Conservation (phyloP, 2,888 invertebrate genomes). For the Agrypnus murinus region DNA sequence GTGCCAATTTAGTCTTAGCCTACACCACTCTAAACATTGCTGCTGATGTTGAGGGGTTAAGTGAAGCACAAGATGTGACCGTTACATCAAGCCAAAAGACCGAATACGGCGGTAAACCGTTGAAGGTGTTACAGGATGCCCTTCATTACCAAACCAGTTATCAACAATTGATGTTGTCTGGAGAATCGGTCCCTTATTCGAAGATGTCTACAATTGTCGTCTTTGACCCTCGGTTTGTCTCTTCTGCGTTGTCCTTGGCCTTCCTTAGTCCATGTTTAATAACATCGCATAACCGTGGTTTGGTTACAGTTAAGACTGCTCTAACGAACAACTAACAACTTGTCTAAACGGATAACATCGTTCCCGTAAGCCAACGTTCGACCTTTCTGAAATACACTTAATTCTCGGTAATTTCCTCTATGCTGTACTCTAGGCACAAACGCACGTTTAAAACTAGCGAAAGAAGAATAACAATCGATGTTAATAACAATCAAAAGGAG, state of each 20-base stretch:
- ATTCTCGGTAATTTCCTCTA: not conserved
- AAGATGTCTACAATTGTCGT: no score
- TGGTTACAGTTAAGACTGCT: not conserved
- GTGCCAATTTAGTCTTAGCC: not conserved
- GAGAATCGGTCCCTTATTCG: not conserved
- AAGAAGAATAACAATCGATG: no score
- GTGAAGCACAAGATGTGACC: conserved; percentile 5
- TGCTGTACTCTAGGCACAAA: conserved; percentile 1
- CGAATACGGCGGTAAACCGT: not conserved
- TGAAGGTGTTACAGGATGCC: not conserved
- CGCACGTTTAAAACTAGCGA: conserved; percentile 1
- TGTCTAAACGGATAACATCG: no score
- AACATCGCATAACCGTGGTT: not conserved
- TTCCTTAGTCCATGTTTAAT: not conserved
- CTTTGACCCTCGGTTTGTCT: no score
- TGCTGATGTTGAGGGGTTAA: conserved; percentile 6
- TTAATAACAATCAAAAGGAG: no score
- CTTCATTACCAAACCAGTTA: not conserved
- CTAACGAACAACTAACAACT: no score
- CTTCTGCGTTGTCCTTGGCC: not conserved
- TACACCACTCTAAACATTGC: conserved; percentile 1
- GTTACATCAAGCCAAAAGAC: not conserved
- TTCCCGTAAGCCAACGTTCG: no score
- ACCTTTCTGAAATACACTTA: not conserved
- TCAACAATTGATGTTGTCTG: conserved; percentile 10